Percentiles rank a stretch among this genome's conserved stretches.
These are phyloP conservation scores for Drosophila nasuta DNA, from an alignment of 1,140 invertebrate genomes.

Conservation along the genomic window DNA sequence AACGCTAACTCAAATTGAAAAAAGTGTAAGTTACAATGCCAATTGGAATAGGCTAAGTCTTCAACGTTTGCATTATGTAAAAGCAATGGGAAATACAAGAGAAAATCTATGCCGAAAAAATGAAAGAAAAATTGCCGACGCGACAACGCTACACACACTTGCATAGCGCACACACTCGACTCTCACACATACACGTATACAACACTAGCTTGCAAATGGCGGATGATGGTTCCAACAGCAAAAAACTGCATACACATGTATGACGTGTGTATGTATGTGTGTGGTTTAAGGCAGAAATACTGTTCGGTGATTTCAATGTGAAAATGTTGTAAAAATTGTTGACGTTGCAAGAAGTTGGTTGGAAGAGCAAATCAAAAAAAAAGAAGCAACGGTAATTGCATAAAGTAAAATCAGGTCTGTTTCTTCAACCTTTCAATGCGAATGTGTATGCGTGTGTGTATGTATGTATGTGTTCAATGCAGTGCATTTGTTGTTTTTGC, in stretches of 20 bases:
- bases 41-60: constrained; percentile 34
- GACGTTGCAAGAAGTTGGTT: constrained; percentile 72
- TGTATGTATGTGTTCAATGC: constrained; percentile 46
- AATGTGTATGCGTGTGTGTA: constrained; percentile 30
- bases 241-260: constrained; percentile 67
- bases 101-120: constrained; percentile 54
- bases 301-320: constrained; percentile 60
- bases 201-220: constrained; percentile 76
- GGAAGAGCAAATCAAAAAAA: constrained; percentile 34
- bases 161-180: constrained; percentile 36
- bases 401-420: constrained; percentile 41
- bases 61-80: constrained; percentile 39
- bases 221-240: constrained; percentile 73
- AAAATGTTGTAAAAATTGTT: constrained; percentile 75
- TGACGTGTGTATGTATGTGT: constrained; percentile 24
- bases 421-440: constrained; percentile 3
- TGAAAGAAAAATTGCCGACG: constrained; percentile 68
- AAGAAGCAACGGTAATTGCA: constrained; percentile 49
- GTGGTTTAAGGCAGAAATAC: constrained; percentile 43
- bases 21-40: constrained; percentile 67
- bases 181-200: constrained; percentile 51
- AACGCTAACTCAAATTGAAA: constrained; percentile 48
- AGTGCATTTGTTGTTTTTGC: constrained; percentile 64
- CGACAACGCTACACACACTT: constrained; percentile 64
- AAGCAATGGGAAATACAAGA: constrained; percentile 14